Base-by-base conservation (phyloP, 2,113 vertebrate species). In the Ardeotis arabs region DNA sequence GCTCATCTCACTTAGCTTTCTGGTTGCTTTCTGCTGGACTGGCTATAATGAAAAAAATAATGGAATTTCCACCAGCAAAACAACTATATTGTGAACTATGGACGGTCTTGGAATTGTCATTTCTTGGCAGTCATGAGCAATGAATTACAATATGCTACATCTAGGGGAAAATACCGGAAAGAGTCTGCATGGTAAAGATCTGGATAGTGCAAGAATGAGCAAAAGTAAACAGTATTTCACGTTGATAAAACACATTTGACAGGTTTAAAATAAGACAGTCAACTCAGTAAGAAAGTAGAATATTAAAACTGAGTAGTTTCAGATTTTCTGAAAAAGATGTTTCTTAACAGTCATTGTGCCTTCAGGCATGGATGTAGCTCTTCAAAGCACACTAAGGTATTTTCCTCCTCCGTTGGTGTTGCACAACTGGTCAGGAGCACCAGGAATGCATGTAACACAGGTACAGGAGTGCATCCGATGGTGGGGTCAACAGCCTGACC, bases 181-280 rank as follows among this genome's bases (percentile, higher is more conserved):
- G 33, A 73, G 33, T 64, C 70, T 69, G 70, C 25, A 17, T 1
- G 1, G 50, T 79, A 69, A 82, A 91, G 70, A 69, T 35, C 78
- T 76, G 74, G 31, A 82, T 16, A 79, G 23, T 58, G 15, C 66
- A 87, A 89, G 74, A 91, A 84, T 18, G 22, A 89, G 74, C 53
- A 82, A 73, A 89, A 93, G 31, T 79, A 90, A 95, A 82, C 84
- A 95, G 39, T 25, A 47, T 87, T 82, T 94, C 80, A 80, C 45
- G 69, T 10, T 82, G 84, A 87, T 85, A 87, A 85, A 95, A 84
- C 11, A 70, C 80, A 89, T 33, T 64, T 39, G 62, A 53, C 91
- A 89, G 44, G 24, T 75, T 94, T 76, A 62, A 93, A 95, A 82
- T 64, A 82, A 0, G 4, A 50, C 8, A 53, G 66, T 55, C 25